phyloP scores from a whole-genome alignment of 92 coral and sea anemone genomes.

The Montipora capitata region DNA sequence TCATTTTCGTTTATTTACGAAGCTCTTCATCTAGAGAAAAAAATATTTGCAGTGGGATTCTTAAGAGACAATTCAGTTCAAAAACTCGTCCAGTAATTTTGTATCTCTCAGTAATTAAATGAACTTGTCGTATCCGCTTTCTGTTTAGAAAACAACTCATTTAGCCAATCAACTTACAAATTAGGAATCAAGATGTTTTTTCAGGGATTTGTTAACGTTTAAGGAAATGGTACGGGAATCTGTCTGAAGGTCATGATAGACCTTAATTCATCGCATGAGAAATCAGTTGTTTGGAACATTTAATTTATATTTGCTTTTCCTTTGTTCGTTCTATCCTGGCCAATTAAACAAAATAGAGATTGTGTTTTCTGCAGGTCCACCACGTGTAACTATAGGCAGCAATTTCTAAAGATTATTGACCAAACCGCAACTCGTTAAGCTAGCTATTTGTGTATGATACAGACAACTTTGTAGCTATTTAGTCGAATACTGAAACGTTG shows the following conservation, averaged over 20 bases:
- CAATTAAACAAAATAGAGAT: constrained; percentile 47
- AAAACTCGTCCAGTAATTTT: no score
- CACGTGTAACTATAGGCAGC: constrained; percentile 32
- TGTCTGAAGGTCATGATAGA: not conserved
- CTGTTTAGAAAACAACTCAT: not conserved
- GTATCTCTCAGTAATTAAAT: no score
- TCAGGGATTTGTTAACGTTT: not conserved
- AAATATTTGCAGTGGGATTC: no score
- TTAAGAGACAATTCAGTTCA: no score
- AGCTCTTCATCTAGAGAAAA: no score
- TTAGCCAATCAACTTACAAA: not conserved
- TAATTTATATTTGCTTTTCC: constrained; percentile 49
- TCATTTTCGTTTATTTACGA: not conserved
- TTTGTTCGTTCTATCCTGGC: constrained; percentile 40
- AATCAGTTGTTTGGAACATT: constrained; percentile 31
- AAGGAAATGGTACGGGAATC: constrained; percentile 15
- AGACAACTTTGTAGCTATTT: not conserved
- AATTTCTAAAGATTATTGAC: not conserved
- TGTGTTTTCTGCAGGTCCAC: constrained; percentile 15
- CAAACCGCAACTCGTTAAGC: not conserved
- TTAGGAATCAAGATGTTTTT: not conserved
- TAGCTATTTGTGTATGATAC: not conserved
- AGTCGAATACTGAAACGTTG: no score
- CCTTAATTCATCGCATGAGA: not conserved
- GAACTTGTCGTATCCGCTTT: not conserved